Base-by-base conservation (phyloP, 2,888 invertebrate genomes). In the Phalera bucephala region DNA sequence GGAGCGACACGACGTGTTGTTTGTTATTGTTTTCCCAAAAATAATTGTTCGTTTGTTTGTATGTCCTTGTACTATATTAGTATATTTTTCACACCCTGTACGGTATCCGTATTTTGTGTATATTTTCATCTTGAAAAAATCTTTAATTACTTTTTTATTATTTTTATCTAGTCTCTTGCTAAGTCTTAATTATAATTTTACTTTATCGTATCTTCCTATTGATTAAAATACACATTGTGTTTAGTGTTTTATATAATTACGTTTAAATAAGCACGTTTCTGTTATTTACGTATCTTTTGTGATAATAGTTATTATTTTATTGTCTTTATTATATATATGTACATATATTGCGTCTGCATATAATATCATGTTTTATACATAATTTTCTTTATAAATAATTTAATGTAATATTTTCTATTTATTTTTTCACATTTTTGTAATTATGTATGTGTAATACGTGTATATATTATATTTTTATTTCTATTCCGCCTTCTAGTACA, bases 101-200 rank as follows among this genome's bases (percentile, higher is more conserved):
- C 86, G 88, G 87, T 80, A 87, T 87, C 86, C 87, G 87, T 87
- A 84, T n/a, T 86, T 72, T 81, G 81, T 83, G 80, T 85, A 80
- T 77, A 73, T 80, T 79, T 70, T 74, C 66, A 72, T 68, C 52
- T 63, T 67, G 68, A 80, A 73, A 65, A 57, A 52, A 48, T 53
- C 29, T n/a, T n/a, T 33, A 45, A 47, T 52, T 39, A 17, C 5
- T 33, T 22, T 45, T 45, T 52, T 52, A 50, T 52, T 53, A 44
- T 61, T 68, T 54, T 47, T 58, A 64, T 81, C 80, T 83, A 84
- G 81, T 84, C 84, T 71, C 55, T 67, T 53, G 61, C 59, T 80
- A 79, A 81, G 78, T 77, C 65, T 54, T 71, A 33, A 44, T 37
- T 37, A 31, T 40, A 40, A 20, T 26, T 8, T 41, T 47, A 42